These are phyloP conservation scores for Desmodus rotundus DNA, from an alignment of 2,113 vertebrate genomes.

Conservation along the genomic window DNA sequence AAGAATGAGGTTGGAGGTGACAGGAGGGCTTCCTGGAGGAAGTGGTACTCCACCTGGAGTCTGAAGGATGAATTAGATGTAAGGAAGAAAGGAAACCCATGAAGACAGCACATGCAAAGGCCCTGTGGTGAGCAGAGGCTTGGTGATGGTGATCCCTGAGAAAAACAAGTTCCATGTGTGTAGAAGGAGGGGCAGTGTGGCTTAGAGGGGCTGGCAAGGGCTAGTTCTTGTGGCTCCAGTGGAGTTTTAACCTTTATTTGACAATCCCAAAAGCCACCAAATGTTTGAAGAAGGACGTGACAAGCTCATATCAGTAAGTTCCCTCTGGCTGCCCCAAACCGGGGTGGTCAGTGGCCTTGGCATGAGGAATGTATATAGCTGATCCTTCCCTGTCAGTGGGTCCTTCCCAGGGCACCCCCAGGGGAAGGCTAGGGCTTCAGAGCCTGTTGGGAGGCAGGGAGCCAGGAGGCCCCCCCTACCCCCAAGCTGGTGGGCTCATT, in stretches of 20 bases:
- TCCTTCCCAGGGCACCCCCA: not conserved
- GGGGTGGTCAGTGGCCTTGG: not conserved
- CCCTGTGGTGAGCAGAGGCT: not conserved
- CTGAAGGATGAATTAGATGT: not conserved
- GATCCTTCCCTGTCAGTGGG: not conserved
- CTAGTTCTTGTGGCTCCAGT: not conserved
- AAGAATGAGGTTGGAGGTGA: not conserved
- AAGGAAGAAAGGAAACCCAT: not conserved
- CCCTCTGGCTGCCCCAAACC: not conserved
- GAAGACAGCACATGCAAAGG: not conserved
- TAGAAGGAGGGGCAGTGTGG: not conserved
- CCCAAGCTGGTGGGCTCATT: slow-evolving; percentile 89
- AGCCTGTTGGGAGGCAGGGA: slow-evolving; percentile 39
- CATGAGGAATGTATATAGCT: too few relatives aligned
- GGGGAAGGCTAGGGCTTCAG: not conserved
- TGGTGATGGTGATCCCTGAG: fast-evolving
- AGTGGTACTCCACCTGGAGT: not conserved
- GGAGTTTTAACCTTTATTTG: not conserved
- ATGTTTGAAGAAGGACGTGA: not conserved
- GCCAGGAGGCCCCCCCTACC: slow-evolving; percentile 56
- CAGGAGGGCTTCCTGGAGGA: not conserved
- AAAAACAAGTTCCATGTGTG: not conserved
- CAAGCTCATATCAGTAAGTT: not conserved
- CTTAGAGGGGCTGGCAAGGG: not conserved
- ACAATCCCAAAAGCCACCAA: not conserved